Evolutionary conservation across 2,797 vertebrate genomes (phyloP).

Genomic region (Ptychobarbus kaznakovi): DNA sequence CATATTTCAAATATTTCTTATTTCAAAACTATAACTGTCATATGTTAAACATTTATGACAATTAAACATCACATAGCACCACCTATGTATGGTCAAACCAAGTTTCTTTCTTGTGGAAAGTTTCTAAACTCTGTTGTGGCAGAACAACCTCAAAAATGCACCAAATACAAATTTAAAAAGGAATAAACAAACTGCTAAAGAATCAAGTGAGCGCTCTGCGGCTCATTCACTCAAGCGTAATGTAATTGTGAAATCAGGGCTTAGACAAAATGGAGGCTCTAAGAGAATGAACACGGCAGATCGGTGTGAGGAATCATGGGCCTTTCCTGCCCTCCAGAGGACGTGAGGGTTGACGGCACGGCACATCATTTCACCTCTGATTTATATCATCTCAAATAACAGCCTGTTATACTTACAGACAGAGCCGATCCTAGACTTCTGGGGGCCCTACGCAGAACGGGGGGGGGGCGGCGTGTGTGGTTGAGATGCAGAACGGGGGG

Average conservation of each 20-base stretch:
- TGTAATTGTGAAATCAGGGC: constrained; percentile 45
- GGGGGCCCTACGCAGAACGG: too few species aligned
- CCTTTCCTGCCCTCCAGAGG: constrained; percentile 66
- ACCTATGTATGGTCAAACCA: constrained; percentile 21
- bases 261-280: constrained; percentile 59
- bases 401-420: constrained; percentile 69
- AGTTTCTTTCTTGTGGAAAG: neutral
- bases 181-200: constrained; percentile 36
- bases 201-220: constrained; percentile 26
- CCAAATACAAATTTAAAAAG: constrained; percentile 34
- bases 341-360: constrained; percentile 47
- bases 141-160: constrained; percentile 22
- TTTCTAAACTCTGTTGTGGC: constrained; percentile 9
- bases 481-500: too few species aligned
- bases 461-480: too few species aligned
- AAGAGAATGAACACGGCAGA: constrained; percentile 39
- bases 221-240: constrained; percentile 41
- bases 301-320: constrained; percentile 55
- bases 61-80: constrained; percentile 12
- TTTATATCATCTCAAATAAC: constrained; percentile 11
- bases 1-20: neutral
- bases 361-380: constrained; percentile 19
- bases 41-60: neutral
- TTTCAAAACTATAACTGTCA: neutral
- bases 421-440: too few species aligned